Percentiles rank a stretch among this genome's conserved stretches.
These are phyloP conservation scores for Lobophora halterata DNA, from an alignment of 2,888 invertebrate species.

Conservation along the genomic window DNA sequence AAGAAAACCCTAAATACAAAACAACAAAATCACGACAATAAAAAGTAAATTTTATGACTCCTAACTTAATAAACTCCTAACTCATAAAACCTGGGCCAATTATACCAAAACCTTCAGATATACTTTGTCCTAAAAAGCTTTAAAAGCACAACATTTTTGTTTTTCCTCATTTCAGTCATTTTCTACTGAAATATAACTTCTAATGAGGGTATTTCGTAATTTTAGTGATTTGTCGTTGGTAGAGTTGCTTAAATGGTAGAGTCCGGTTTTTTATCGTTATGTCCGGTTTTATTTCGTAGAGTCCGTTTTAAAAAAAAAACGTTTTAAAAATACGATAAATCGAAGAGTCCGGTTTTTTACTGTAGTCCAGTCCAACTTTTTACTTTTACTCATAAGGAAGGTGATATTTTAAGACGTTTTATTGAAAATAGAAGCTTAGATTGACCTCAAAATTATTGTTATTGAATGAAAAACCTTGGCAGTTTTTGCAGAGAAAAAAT, in stretches of 20 bases:
- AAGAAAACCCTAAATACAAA: too few relatives aligned
- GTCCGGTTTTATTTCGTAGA: constrained; percentile 4
- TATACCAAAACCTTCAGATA: constrained; percentile 16
- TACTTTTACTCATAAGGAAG: too few relatives aligned
- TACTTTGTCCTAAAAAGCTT: constrained; percentile 18
- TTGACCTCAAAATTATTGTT: too few relatives aligned
- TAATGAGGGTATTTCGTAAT: constrained; percentile 65
- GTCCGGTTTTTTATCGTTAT: constrained; percentile 3
- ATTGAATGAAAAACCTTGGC: too few relatives aligned
- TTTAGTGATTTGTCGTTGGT: constrained; percentile 62
- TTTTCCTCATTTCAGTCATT: constrained; percentile 41
- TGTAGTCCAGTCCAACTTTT: too few relatives aligned
- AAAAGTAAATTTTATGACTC: constrained; percentile 8
- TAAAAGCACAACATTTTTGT: constrained; percentile 41
- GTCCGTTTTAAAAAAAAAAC: too few relatives aligned
- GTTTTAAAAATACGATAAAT: too few relatives aligned
- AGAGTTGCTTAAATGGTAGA: constrained; percentile 2
- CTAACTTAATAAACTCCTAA: constrained; percentile 21
- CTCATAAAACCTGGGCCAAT: constrained; percentile 24
- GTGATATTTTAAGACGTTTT: too few relatives aligned
- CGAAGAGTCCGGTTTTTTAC: too few relatives aligned
- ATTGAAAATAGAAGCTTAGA: too few relatives aligned
- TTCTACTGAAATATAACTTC: constrained; percentile 52
- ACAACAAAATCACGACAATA: too few relatives aligned
- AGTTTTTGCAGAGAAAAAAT: too few relatives aligned